Evolutionary conservation across 2,888 invertebrate species (phyloP), one percentile per base, ranked within the genome.

Genomic region (Trissolcus japonicus): DNA sequence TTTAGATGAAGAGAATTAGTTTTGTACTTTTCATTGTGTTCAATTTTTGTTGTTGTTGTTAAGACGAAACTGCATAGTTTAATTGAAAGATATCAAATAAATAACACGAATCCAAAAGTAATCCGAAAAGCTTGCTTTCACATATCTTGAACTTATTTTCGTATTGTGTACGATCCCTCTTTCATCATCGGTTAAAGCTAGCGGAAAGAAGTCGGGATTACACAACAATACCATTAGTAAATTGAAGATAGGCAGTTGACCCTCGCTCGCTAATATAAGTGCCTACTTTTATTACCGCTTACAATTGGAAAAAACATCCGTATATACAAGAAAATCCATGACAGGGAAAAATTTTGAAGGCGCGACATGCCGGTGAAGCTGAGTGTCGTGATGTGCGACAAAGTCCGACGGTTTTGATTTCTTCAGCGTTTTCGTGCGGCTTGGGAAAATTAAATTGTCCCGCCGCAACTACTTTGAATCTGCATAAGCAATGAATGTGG

Each of bases 401-500:
- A 25, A 25, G 25, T 25, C 25, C 25, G 25, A 25, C 2, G 35
- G 35, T 35, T 35, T 35, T 35, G 35, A 35, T 35, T 35, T 35
- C 35, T 35, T 35, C 25, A 25, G n/a, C 43, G 6, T 46, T 46
- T 16, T 16, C 43, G 13, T 16, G n/a, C 16, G 14, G 46, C 46
- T 46, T 46, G 35, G 25, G 25, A 6, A 46, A 46, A 16, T 46
- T 46, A 11, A 46, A 16, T 46, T 46, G 14, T 46, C 9, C 35
- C 35, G 35, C 35, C 16, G 46, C 46, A 46, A 16, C 46, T 46
- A 46, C 46, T 46, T 46, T 46, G 62, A 62, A 66, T 68, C 67
- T 71, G 55, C 76, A 76, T 80, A 75, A 75, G 75, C 75, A 78
- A 78, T 78, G 72, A 67, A 59, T 50, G 40, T 55, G 60, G 51